Conservation (phyloP, 2,113 vertebrate genomes). For the Ramphastos sulfuratus region DNA sequence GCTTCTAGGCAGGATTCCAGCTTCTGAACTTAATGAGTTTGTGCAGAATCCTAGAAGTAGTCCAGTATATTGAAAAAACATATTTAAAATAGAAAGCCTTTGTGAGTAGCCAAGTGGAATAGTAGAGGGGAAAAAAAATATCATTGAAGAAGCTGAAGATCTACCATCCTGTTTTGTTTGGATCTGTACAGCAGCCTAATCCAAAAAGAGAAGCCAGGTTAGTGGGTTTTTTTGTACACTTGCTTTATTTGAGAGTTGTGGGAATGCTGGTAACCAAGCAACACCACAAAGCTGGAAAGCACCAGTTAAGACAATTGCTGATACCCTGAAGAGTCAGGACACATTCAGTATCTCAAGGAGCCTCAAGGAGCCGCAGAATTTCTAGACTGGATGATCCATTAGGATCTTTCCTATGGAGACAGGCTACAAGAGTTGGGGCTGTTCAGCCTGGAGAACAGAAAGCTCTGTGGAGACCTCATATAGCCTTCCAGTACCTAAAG, state of each 20-base stretch:
- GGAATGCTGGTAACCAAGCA: slow-evolving; percentile 66
- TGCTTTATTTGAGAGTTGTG: slow-evolving; percentile 48
- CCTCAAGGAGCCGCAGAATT: background rate
- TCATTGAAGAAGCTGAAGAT: background rate
- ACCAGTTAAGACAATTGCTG: slow-evolving; percentile 49
- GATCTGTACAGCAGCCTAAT: background rate
- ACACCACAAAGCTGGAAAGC: slow-evolving; percentile 50
- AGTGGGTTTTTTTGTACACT: background rate
- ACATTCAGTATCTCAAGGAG: background rate
- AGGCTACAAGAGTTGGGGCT: no score
- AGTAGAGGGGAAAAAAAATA: background rate
- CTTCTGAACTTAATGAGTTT: background rate
- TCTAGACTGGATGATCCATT: background rate
- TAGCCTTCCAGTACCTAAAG: no score
- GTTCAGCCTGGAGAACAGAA: no score
- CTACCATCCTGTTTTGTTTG: slow-evolving; percentile 44
- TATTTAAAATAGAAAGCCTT: background rate
- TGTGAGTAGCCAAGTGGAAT: background rate
- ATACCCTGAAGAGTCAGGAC: slow-evolving; percentile 48
- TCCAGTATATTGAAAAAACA: background rate
- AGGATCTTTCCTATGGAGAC: background rate
- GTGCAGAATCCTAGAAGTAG: background rate
- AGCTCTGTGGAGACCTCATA: no score
- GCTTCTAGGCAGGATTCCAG: background rate
- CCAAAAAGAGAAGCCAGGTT: background rate